Conservation (phyloP, 1,140 invertebrate species). For the Scylla paramamosain region DNA sequence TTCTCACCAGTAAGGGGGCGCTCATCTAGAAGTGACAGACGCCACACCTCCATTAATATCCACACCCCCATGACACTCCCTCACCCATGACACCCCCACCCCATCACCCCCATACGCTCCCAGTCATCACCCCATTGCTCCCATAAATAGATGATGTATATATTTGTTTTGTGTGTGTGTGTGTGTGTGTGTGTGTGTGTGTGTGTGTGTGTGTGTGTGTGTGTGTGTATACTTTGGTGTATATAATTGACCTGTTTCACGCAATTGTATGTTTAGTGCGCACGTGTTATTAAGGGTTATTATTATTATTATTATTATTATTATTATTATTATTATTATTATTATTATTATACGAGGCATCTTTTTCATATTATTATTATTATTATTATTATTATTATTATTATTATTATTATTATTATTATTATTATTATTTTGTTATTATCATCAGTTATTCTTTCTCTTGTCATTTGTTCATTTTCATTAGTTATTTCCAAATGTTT, state of each 20-base stretch:
- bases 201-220: neutral
- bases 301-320: conserved; percentile 18
- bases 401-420: conserved; percentile 6
- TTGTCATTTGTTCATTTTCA: neutral
- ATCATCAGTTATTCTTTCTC: neutral
- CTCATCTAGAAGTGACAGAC: too few species aligned
- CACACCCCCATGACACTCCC: too few species aligned
- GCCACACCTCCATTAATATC: too few species aligned
- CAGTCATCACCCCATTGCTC: neutral
- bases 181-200: conserved; percentile 10
- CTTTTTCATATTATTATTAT: neutral
- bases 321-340: conserved; percentile 25
- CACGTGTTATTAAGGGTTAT: neutral
- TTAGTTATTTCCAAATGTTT: too few species aligned
- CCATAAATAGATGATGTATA: too few species aligned
- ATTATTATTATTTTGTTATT: conserved; percentile 5
- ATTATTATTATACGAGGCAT: neutral
- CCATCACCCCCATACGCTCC: too few species aligned
- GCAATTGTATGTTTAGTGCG: too few species aligned
- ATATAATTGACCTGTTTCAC: too few species aligned
- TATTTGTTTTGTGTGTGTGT: conserved; percentile 33
- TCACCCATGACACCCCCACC: too few species aligned
- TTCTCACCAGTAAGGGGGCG: too few species aligned
- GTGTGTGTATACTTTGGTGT: neutral
- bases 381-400: neutral